Evolutionary conservation across 2,888 invertebrate genomes (phyloP), one percentile per base, ranked within the genome.

Genomic region (Cylindroiulus punctatus): DNA sequence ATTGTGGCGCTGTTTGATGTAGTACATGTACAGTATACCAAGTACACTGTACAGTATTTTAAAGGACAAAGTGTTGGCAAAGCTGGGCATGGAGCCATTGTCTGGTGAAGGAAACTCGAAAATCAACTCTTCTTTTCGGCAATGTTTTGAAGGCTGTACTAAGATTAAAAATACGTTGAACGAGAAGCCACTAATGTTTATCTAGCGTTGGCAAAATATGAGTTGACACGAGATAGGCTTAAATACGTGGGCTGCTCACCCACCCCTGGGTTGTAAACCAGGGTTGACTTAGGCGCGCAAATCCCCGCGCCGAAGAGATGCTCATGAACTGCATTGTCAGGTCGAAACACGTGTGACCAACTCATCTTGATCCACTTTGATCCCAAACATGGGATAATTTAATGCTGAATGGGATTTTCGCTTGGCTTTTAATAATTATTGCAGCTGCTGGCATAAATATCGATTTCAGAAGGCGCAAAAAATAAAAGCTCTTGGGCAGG

Each of bases 81-180:
- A 22, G 22, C 22, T 22, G 19, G 57, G 22, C 7, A 65, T 65
- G 19, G 52, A 52, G 52, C 52, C 19, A 7, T n/a, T 19, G n/a
- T 52, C n/a, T 65, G 57, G 22, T 22, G 57, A 22, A 65, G 57
- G 22, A 65, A 65, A 65, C 22, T 22, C 22, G 57, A 65, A 65
- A 65, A 65, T 65, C 57, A 65, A 65, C 57, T 65, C 22, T 52
- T 52, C 52, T 22, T 65, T 65, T 65, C 57, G 57, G 22, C 5
- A 65, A 22, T 65, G 57, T 65, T 65, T 65, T 65, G 57, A 65
- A 22, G 57, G 57, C 57, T 65, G 57, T 65, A 7, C 57, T 65
- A 82, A 40, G 82, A 82, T 82, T 82, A 82, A 82, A 82, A 82
- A 82, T 82, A 40, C 82, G 40, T 82, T 82, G 36, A 82, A 82